Conservation (phyloP, 2,797 vertebrate species). For the Tauraco hartlaubi region DNA sequence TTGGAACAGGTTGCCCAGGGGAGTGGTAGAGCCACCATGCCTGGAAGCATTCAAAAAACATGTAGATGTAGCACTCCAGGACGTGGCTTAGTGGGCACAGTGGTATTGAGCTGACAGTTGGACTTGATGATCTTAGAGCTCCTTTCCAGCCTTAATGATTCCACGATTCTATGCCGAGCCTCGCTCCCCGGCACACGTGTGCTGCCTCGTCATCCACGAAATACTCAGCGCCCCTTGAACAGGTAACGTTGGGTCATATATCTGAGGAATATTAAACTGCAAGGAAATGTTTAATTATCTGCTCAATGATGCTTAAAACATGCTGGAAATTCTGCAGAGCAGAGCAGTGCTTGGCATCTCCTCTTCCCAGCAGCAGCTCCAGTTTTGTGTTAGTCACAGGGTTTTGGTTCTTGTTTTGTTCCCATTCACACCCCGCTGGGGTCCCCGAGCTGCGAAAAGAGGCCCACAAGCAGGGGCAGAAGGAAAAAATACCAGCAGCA, state of each 20-base stretch:
- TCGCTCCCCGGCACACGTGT: rapidly evolving
- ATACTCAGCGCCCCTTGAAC: background rate
- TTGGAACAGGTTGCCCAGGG: too few species aligned
- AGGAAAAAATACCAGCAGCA: background rate
- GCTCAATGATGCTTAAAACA: background rate
- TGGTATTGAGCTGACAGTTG: too few species aligned
- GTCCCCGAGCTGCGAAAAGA: background rate
- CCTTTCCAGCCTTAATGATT: too few species aligned
- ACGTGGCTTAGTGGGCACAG: too few species aligned
- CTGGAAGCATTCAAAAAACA: too few species aligned
- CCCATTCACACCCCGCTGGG: background rate
- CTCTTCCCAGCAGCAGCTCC: background rate
- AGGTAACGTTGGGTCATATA: background rate
- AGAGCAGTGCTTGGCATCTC: background rate
- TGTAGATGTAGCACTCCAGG: too few species aligned
- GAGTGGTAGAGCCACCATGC: too few species aligned
- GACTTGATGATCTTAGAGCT: too few species aligned
- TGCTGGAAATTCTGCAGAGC: background rate
- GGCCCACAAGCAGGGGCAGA: background rate
- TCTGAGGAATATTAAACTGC: background rate
- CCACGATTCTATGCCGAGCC: too few species aligned
- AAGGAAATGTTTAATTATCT: background rate
- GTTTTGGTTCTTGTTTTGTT: background rate
- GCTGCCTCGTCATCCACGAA: background rate
- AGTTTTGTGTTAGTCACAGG: background rate